Evolutionary conservation across 2,113 vertebrate species (phyloP).

Genomic region (Geothlypis trichas): DNA sequence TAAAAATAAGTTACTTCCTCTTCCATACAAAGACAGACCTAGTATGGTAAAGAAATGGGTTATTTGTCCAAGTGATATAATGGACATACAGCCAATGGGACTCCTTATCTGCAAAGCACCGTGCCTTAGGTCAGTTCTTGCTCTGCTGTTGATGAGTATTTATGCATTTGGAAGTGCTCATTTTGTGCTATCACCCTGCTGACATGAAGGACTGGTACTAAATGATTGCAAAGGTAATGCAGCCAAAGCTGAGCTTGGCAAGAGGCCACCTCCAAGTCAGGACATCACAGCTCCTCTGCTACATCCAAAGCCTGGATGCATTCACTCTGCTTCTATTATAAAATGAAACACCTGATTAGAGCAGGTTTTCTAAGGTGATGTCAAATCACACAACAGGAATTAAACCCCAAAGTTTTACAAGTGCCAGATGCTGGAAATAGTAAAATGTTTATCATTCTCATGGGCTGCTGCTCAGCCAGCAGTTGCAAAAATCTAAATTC

Average conservation of each 20-base stretch:
- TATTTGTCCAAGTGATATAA: neutral
- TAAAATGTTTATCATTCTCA: slow-evolving; percentile 27
- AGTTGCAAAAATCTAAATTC: slow-evolving; percentile 4
- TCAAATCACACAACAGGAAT: neutral
- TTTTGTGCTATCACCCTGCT: neutral
- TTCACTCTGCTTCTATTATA: neutral
- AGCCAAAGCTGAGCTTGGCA: neutral
- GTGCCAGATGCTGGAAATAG: neutral
- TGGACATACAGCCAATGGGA: neutral
- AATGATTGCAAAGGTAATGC: neutral
- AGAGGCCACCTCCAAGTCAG: neutral
- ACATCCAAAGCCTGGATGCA: neutral
- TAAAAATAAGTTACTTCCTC: neutral
- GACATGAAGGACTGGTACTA: neutral
- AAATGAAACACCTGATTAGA: neutral
- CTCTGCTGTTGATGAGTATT: neutral
- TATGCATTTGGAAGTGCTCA: neutral
- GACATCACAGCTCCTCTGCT: neutral
- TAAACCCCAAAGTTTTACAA: neutral
- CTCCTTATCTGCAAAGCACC: neutral
- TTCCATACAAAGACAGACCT: neutral
- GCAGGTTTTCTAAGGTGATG: neutral
- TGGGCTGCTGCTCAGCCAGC: neutral
- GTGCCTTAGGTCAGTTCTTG: neutral
- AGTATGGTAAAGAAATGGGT: neutral